Evolutionary conservation across 2,888 invertebrate genomes (phyloP), one percentile per base, ranked within the genome.

Genomic region (Eulithis testata): DNA sequence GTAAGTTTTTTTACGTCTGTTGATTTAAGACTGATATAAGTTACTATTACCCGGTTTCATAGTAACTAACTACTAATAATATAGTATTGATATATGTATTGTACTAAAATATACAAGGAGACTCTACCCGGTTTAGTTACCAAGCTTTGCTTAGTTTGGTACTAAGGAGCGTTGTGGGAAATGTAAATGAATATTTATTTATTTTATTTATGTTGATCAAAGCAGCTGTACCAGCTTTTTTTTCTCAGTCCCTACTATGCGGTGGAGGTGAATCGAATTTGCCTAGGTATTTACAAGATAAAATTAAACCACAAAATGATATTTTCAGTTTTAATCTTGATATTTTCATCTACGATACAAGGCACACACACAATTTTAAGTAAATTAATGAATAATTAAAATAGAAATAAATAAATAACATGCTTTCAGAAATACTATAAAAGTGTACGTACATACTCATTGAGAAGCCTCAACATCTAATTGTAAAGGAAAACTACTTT

Each of bases 361-460:
- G 95, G 95, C 95, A 95, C 95, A 95, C 95, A 94, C 95, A 94
- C 94, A 94, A 92, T 92, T 92, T 91, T 89, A 91, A 92, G 89
- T 89, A 88, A 91, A 89, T 68, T 73, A 73, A 91, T 87, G 89
- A 89, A 90, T 87, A 87, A 89, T 86, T 80, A 87, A 81, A 84
- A 87, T 87, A 88, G 86, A 87, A 89, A 90, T 88, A 90, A 92
- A 91, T 90, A 89, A 21, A 87, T 88, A 88, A 84, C 86, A 87
- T 86, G 86, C 85, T 86, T 87, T 81, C 85, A 85, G 84, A 86
- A 84, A 85, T 85, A 84, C 81, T 81, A 85, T 83, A 79, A 79
- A 82, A 78, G 72, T 78, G 84, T 79, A 83, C 74, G 77, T 83
- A 59, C 58, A 40, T 58, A 83, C 77, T 21, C 21, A 83, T 73